Evolutionary conservation across 1,140 invertebrate species (phyloP).

Genomic region (Zaprionus ornatus): DNA sequence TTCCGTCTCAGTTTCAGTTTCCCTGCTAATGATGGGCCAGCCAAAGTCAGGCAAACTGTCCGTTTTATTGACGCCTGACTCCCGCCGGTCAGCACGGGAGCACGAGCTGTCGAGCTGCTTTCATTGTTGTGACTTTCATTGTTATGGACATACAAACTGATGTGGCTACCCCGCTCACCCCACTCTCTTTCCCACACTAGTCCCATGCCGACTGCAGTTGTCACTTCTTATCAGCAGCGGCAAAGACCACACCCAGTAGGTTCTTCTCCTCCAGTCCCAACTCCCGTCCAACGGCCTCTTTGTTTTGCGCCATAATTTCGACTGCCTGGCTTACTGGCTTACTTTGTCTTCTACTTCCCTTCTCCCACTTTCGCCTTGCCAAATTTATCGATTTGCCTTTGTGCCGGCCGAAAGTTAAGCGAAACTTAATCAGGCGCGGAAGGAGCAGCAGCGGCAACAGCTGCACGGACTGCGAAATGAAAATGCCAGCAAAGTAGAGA

Average conservation of each 20-base stretch:
- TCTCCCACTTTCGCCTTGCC: neutral
- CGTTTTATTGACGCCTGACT: conserved; percentile 46
- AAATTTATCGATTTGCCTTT: conserved; percentile 66
- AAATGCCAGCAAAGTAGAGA: conserved; percentile 1
- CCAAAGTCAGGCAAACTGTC: conserved; percentile 17
- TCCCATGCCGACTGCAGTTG: conserved; percentile 40
- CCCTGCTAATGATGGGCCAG: conserved; percentile 28
- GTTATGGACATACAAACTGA: conserved; percentile 43
- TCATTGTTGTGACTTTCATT: conserved; percentile 54
- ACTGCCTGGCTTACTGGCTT: neutral
- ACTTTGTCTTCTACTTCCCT: neutral
- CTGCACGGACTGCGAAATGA: conserved; percentile 9
- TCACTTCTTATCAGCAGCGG: conserved; percentile 44
- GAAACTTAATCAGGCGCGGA: conserved; percentile 67
- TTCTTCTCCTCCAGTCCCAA: neutral
- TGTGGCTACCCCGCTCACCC: neutral
- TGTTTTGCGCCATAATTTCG: conserved; percentile 1
- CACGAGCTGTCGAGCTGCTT: neutral
- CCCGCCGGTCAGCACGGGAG: conserved; percentile 22
- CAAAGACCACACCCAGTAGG: neutral
- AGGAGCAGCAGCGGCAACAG: conserved; percentile 41
- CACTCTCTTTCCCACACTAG: neutral
- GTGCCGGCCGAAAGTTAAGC: conserved; percentile 36
- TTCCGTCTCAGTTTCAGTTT: conserved; percentile 2
- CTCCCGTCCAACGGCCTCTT: conserved; percentile 1